These are phyloP conservation scores for Ostrea edulis DNA, from an alignment of 1,140 invertebrate species.

Conservation along the genomic window DNA sequence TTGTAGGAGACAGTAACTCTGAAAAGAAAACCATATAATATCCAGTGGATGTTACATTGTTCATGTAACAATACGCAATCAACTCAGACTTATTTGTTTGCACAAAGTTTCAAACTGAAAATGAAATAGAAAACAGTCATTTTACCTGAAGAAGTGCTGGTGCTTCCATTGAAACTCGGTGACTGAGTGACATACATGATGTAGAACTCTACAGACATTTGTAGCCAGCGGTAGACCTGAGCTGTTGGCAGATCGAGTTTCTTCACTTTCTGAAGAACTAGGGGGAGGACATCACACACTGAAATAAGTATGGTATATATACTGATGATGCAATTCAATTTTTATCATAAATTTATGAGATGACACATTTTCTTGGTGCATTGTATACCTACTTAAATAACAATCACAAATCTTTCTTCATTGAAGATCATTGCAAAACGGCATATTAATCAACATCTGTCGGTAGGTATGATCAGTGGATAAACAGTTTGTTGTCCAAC, in stretches of 20 bases:
- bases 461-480: no score
- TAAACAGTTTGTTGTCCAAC: no score
- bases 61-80: no score
- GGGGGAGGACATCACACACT: conserved; percentile 87
- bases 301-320: conserved; percentile 6
- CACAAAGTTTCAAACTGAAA: no score
- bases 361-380: no score
- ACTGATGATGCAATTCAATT: background rate
- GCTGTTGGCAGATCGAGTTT: conserved; percentile 84
- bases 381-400: no score
- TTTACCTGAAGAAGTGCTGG: conserved; percentile 33
- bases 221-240: conserved; percentile 84
- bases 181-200: conserved; percentile 78
- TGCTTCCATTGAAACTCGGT: conserved; percentile 18
- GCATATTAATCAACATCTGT: no score
- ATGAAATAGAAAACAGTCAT: background rate
- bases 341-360: no score
- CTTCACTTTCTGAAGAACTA: conserved; percentile 82
- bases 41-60: background rate
- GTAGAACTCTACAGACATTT: conserved; percentile 83
- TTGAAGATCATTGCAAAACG: no score
- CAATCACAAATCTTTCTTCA: no score
- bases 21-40: conserved; percentile 5
- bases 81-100: no score
- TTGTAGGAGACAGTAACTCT: conserved; percentile 69